These are phyloP conservation scores for Phoenicopterus ruber DNA, from an alignment of 2,113 vertebrate genomes.

Conservation along the genomic window DNA sequence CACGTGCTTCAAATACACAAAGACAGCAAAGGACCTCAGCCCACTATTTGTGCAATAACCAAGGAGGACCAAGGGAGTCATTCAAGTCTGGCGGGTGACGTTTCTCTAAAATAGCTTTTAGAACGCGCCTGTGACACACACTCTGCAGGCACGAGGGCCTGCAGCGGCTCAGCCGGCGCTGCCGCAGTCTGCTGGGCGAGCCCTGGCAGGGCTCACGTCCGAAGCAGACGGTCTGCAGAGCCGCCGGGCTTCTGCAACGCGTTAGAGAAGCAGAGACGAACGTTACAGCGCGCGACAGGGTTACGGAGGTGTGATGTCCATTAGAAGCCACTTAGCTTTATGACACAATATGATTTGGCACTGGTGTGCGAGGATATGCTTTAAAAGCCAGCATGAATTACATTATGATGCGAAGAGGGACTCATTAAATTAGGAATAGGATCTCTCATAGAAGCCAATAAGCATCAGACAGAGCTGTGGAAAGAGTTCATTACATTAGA, in stretches of 20 bases:
- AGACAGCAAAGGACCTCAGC: neutral
- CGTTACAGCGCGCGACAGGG: neutral
- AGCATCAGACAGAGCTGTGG: neutral
- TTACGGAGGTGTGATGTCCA: neutral
- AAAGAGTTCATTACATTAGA: neutral
- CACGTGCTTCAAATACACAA: neutral
- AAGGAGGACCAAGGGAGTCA: neutral
- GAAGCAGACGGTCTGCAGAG: neutral
- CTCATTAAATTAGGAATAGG: neutral
- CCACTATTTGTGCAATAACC: neutral
- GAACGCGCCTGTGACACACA: neutral
- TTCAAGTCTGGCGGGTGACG: neutral
- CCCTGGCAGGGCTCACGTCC: neutral
- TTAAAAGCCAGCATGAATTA: neutral
- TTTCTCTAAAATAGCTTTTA: neutral
- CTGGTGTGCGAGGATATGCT: neutral
- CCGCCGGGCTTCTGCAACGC: rapidly evolving
- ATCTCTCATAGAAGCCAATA: neutral
- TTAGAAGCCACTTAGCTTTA: neutral
- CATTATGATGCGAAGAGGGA: neutral
- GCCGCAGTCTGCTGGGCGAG: neutral
- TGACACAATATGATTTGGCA: neutral
- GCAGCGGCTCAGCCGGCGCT: neutral
- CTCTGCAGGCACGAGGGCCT: neutral
- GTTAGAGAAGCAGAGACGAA: neutral